Base-by-base conservation (phyloP, 2,888 invertebrate species). In the Campoletis raptor region DNA sequence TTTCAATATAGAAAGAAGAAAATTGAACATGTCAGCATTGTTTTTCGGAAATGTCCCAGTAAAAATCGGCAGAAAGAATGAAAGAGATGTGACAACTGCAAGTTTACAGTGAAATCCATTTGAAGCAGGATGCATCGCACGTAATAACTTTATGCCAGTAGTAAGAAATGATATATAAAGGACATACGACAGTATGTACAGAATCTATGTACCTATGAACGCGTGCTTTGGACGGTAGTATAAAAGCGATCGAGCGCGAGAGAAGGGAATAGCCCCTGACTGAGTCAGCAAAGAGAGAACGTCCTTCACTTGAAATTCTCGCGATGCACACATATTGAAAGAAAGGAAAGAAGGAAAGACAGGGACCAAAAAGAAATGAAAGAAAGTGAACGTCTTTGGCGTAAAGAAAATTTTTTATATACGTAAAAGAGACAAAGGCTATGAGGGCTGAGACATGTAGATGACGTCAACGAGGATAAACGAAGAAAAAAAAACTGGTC, bases 281-380 rank as follows among this genome's bases (percentile, higher is more conserved):
- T 83, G 83, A 83, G 83, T 86, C 85, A 86, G 85, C 83, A 80
- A 74, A 70, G 72, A 72, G 64, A 61, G 52, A 30, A 66, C 64
- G n/a, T 70, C 66, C 66, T 37, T 76, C 52, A 37, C 30, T 83
- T 76, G 64, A 42, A 66, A 80, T 72, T 85, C 21, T 86, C 54
- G 70, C 15, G 67, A 80, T 80, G 76, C 79, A 80, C 83, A 69
- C 69, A 61, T 74, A 81, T 67, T 54, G 57, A 48, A 72, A 80
- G 67, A 30, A 18, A 45, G 61, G 10, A 37, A 15, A 77, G 24
- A 36, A 45, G 21, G 45, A 21, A 45, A 18, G 21, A 48, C 21
- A 57, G n/a, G 30, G 21, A n/a, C 30, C 18, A 37, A 10, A 48
- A 64, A 42, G 69, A 0, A 36, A 36, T 37, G 37, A 79, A 83